These are phyloP conservation scores for Aplysina aerophoba DNA, from an alignment of 37 sponge, comb jelly and placozoan species.

Conservation along the genomic window DNA sequence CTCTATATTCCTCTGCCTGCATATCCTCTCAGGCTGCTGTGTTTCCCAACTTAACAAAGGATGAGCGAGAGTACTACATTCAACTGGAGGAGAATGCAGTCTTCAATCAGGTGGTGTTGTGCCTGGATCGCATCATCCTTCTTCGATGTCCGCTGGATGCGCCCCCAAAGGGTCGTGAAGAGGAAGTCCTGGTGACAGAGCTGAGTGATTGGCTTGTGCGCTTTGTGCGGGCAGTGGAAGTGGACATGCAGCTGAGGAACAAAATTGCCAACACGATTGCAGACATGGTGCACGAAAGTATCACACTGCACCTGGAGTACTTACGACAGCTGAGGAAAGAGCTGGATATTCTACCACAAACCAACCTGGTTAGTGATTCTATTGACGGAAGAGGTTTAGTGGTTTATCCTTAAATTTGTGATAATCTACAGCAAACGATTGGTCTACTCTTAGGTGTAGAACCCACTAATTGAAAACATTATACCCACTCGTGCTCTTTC, in stretches of 20 bases:
- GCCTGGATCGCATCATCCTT: constrained; percentile 57
- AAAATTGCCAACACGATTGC: constrained; percentile 35
- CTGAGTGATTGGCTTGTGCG: constrained; percentile 54
- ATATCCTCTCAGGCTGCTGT: background rate
- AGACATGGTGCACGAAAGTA: constrained; percentile 48
- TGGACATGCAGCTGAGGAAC: constrained; percentile 50
- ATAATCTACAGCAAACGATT: too few relatives aligned
- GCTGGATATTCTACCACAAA: constrained; percentile 48
- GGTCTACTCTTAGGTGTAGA: too few relatives aligned
- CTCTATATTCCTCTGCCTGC: too few relatives aligned
- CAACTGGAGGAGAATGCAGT: constrained; percentile 72
- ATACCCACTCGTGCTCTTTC: too few relatives aligned
- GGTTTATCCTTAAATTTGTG: too few relatives aligned
- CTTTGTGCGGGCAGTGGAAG: constrained; percentile 61
- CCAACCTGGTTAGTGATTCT: background rate
- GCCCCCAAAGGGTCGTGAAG: constrained; percentile 35
- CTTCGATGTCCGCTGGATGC: constrained; percentile 58
- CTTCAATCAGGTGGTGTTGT: constrained; percentile 69
- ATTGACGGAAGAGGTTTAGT: too few relatives aligned
- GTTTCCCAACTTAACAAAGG: constrained; percentile 42
- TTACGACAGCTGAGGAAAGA: constrained; percentile 45
- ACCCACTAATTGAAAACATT: too few relatives aligned
- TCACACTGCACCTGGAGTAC: constrained; percentile 53
- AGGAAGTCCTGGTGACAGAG: constrained; percentile 3
- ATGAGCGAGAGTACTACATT: constrained; percentile 35